Conservation (phyloP, 1,140 invertebrate species). For the Probaryconus sp. region DNA sequence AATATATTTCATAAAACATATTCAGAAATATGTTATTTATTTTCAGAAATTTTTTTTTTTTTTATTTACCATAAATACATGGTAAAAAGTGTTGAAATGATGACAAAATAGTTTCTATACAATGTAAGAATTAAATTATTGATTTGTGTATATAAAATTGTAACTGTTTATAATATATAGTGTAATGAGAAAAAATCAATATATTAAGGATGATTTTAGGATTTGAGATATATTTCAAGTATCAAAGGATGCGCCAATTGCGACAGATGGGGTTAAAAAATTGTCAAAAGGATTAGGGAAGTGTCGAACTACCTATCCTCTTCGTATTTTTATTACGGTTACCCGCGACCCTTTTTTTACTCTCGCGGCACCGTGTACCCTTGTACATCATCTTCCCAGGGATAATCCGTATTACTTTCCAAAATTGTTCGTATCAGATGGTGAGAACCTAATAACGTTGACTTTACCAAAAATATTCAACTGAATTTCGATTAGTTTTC, state of each 20-base stretch:
- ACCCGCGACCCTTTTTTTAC: constrained; percentile 65
- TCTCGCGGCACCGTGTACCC: constrained; percentile 52
- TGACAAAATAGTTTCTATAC: too few relatives aligned
- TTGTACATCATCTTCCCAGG: constrained; percentile 53
- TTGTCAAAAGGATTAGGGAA: constrained; percentile 78
- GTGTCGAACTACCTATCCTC: constrained; percentile 76
- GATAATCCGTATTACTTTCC: constrained; percentile 67
- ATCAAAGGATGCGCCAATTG: constrained; percentile 71
- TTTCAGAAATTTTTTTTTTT: too few relatives aligned
- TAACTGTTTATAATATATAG: too few relatives aligned
- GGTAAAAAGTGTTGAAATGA: too few relatives aligned
- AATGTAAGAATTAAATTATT: too few relatives aligned
- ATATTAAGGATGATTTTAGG: constrained; percentile 50
- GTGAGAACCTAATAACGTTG: constrained; percentile 46
- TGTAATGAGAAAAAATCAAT: too few relatives aligned
- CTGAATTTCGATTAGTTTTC: constrained; percentile 37
- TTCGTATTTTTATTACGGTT: constrained; percentile 75
- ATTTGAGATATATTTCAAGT: constrained; percentile 39
- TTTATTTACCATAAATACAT: too few relatives aligned
- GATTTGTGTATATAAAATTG: too few relatives aligned
- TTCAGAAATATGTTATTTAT: too few relatives aligned
- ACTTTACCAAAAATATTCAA: constrained; percentile 40
- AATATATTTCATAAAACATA: too few relatives aligned
- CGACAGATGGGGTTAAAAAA: constrained; percentile 79
- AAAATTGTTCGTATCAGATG: constrained; percentile 59